Evolutionary conservation across 2,888 invertebrate genomes (phyloP).

Genomic region (Melinopterus prodromus): DNA sequence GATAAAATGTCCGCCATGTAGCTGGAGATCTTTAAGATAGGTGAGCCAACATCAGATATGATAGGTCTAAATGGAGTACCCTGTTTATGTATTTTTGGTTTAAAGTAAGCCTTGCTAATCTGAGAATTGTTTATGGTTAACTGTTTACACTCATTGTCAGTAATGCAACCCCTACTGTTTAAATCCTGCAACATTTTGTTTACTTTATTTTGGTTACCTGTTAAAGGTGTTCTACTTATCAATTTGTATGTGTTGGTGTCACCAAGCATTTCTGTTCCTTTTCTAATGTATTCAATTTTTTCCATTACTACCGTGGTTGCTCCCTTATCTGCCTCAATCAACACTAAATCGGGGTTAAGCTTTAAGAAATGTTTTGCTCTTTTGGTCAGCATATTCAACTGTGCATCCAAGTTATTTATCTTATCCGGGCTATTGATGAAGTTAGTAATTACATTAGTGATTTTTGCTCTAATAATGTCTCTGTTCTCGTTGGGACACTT

Average conservation of each 20-base stretch:
- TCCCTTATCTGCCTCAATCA: slow-evolving; percentile 16
- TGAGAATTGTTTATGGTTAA: slow-evolving; percentile 25
- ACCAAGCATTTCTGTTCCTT: background rate
- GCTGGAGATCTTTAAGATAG: slow-evolving; percentile 19
- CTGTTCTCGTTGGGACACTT: background rate
- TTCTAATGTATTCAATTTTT: background rate
- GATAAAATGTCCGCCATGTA: slow-evolving; percentile 23
- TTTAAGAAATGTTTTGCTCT: background rate
- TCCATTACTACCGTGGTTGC: slow-evolving; percentile 11
- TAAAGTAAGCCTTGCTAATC: slow-evolving; percentile 21
- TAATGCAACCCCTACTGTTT: slow-evolving; percentile 8
- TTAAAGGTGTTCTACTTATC: slow-evolving; percentile 6
- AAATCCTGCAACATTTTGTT: background rate
- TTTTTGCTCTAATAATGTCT: background rate
- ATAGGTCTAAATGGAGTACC: slow-evolving; percentile 29
- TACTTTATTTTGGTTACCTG: background rate
- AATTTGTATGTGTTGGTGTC: background rate
- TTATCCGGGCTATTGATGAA: background rate
- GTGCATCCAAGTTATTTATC: background rate
- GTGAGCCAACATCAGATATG: slow-evolving; percentile 22
- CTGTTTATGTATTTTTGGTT: slow-evolving; percentile 25
- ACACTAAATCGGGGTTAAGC: background rate
- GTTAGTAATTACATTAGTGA: background rate
- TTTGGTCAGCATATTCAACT: background rate
- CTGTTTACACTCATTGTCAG: slow-evolving; percentile 11